Conservation (phyloP, 1,140 invertebrate genomes). For the Stratiolaelaps scimitus region DNA sequence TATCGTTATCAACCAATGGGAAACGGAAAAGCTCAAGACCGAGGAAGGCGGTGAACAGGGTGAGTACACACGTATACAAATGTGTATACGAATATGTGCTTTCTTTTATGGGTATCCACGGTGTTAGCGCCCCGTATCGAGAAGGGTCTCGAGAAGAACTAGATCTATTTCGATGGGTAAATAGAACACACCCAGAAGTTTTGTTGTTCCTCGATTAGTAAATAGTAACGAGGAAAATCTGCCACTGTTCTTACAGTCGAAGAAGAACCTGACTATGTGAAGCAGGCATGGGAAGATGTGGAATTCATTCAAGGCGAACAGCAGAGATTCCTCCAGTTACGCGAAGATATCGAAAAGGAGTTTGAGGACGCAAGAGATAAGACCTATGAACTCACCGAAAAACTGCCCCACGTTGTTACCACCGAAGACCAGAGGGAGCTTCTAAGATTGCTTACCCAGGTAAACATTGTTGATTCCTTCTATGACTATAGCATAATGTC, state of each 20-base stretch:
- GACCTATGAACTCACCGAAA: slow-evolving; percentile 64
- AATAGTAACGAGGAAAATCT: neutral
- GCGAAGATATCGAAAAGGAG: slow-evolving; percentile 60
- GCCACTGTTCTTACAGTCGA: neutral
- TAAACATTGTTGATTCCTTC: neutral
- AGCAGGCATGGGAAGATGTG: slow-evolving; percentile 67
- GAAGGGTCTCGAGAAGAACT: too few relatives aligned
- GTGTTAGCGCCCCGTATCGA: too few relatives aligned
- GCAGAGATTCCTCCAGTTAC: slow-evolving; percentile 58
- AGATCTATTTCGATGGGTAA: too few relatives aligned
- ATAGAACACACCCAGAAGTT: too few relatives aligned
- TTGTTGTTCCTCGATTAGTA: too few relatives aligned
- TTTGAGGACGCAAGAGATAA: slow-evolving; percentile 58
- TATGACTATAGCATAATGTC: too few relatives aligned
- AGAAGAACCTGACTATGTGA: slow-evolving; percentile 55
- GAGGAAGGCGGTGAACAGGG: slow-evolving; percentile 35
- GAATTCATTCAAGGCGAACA: slow-evolving; percentile 71
- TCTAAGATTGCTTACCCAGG: slow-evolving; percentile 61
- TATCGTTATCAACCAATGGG: slow-evolving; percentile 54
- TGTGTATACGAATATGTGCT: too few relatives aligned
- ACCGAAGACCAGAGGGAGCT: slow-evolving; percentile 75
- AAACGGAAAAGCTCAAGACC: slow-evolving; percentile 28
- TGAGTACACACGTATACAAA: too few relatives aligned
- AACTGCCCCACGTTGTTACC: slow-evolving; percentile 63
- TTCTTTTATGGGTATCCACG: too few relatives aligned